Evolutionary conservation across 2,113 vertebrate species (phyloP).

Genomic region (Apodemus sylvaticus): DNA sequence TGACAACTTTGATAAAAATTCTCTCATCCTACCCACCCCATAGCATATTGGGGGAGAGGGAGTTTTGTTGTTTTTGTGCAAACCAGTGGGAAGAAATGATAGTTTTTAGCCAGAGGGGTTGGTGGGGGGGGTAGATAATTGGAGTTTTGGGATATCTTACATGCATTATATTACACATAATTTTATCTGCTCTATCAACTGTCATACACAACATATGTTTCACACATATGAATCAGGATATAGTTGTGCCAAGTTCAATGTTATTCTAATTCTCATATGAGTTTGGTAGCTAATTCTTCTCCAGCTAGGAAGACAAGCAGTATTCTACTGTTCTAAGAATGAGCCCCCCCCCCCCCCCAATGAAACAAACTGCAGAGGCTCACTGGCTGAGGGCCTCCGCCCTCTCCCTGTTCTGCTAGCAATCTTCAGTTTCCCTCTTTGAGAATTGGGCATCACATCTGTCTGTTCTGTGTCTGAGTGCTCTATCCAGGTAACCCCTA

Average conservation of each 20-base stretch:
- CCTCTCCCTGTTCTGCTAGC: background rate
- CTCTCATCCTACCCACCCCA: conserved; percentile 16
- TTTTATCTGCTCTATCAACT: background rate
- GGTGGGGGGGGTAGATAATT: conserved; percentile 56
- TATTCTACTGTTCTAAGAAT: background rate
- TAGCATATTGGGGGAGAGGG: conserved; percentile 45
- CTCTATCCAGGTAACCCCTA: background rate
- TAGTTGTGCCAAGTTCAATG: background rate
- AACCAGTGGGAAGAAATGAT: conserved; percentile 64
- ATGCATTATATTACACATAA: background rate
- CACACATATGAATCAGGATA: background rate
- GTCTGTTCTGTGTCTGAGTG: background rate
- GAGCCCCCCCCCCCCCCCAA: background rate
- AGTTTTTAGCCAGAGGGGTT: conserved; percentile 28
- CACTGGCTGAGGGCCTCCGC: background rate
- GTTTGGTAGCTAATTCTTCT: background rate
- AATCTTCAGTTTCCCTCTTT: background rate
- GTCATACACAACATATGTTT: background rate
- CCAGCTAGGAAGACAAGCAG: background rate
- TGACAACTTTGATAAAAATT: conserved; percentile 62
- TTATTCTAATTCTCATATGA: background rate
- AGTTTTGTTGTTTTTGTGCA: conserved; percentile 47
- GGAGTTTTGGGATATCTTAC: conserved; percentile 68
- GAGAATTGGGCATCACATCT: background rate
- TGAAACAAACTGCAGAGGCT: background rate